Percentiles rank a stretch among this genome's conserved stretches.
Evolutionary conservation across 2,113 vertebrate species (phyloP).

Genomic region (Xerus inauris): DNA sequence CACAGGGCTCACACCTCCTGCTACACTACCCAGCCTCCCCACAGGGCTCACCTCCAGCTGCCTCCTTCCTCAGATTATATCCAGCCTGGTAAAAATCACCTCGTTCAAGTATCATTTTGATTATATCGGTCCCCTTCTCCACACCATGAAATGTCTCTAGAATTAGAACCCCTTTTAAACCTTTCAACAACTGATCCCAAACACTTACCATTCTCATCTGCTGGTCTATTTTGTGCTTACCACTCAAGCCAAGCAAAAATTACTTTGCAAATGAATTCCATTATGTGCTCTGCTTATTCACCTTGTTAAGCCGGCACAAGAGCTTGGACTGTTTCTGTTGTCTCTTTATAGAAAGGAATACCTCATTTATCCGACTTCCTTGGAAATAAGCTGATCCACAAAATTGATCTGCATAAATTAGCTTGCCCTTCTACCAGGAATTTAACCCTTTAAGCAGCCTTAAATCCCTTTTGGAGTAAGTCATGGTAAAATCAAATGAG

Average conservation of each 20-base stretch:
- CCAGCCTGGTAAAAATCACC: conserved; percentile 49
- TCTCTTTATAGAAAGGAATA: neutral
- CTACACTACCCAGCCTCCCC: neutral
- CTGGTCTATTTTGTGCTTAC: conserved; percentile 50
- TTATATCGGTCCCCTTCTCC: conserved; percentile 34
- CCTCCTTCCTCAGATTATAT: neutral
- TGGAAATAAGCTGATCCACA: conserved; percentile 48
- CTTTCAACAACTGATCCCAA: conserved; percentile 53
- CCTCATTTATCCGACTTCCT: conserved; percentile 48
- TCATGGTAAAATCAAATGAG: conserved; percentile 26
- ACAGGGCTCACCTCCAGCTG: neutral
- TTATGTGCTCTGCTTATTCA: conserved; percentile 51
- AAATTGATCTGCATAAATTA: conserved; percentile 51
- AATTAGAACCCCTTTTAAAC: conserved; percentile 65
- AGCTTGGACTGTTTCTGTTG: neutral
- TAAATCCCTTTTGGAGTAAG: neutral
- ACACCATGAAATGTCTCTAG: conserved; percentile 57
- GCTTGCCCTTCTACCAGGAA: conserved; percentile 53
- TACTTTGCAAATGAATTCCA: conserved; percentile 68
- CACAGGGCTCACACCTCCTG: rapidly evolving
- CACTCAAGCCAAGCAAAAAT: conserved; percentile 68
- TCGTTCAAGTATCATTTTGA: conserved; percentile 61
- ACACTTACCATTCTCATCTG: conserved; percentile 37
- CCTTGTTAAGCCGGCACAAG: conserved; percentile 64
- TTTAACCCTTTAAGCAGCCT: conserved; percentile 41